Percentiles rank a stretch among this genome's conserved stretches.
Evolutionary conservation across 2,888 invertebrate species (phyloP).

Genomic region (Lacanobia oleracea): DNA sequence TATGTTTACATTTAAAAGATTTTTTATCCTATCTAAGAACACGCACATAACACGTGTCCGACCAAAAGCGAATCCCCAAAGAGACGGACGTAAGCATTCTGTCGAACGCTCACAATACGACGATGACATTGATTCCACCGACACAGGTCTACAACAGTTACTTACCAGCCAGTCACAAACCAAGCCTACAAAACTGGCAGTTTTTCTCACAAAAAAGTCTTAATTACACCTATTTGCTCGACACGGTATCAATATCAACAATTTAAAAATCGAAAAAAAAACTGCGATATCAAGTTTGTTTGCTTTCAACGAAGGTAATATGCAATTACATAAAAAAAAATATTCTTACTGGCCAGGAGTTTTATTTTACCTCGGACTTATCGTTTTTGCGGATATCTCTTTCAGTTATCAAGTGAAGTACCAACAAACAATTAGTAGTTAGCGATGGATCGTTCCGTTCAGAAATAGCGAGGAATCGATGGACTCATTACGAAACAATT

Average conservation of each 20-base stretch:
- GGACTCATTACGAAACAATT: slow-evolving; percentile 83
- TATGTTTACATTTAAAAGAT: neutral
- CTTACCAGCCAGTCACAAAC: neutral
- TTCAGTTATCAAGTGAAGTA: slow-evolving; percentile 35
- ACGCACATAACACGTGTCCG: neutral
- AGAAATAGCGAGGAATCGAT: slow-evolving; percentile 82
- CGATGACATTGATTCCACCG: slow-evolving; percentile 30
- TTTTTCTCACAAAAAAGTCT: slow-evolving; percentile 5
- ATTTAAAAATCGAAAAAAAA: slow-evolving; percentile 20
- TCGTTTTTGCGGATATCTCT: slow-evolving; percentile 29
- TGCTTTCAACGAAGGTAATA: slow-evolving; percentile 31
- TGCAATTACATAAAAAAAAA: neutral
- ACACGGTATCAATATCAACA: slow-evolving; percentile 22
- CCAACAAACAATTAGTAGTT: slow-evolving; percentile 49
- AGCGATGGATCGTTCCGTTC: slow-evolving; percentile 62
- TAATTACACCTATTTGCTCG: slow-evolving; percentile 29
- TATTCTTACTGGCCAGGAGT: slow-evolving; percentile 40
- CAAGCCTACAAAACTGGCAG: neutral
- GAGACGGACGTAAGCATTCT: neutral
- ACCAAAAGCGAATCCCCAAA: slow-evolving; percentile 7
- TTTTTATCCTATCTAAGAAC: neutral
- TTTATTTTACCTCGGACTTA: neutral
- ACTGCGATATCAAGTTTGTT: slow-evolving; percentile 13
- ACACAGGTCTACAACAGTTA: slow-evolving; percentile 6
- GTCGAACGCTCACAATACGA: neutral